Evolutionary conservation across 2,888 invertebrate genomes (phyloP).

Genomic region (Epistrophella euchroma): DNA sequence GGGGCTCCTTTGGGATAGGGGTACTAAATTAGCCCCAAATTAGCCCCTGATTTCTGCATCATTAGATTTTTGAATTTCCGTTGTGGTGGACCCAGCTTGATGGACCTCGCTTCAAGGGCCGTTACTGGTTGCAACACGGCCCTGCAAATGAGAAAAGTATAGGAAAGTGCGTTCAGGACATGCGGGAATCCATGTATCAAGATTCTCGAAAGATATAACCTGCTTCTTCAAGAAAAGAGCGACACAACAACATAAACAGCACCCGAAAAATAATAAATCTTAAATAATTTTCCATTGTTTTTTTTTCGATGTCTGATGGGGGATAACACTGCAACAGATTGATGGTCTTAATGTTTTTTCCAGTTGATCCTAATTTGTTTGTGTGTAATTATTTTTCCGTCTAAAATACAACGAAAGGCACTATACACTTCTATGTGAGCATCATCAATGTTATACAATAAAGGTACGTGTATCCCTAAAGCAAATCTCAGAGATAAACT

Average conservation of each 20-base stretch:
- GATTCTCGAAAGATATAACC: neutral
- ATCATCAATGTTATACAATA: neutral
- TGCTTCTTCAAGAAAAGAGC: neutral
- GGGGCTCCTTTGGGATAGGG: too few species aligned
- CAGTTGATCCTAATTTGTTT: conserved; percentile 61
- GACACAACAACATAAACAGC: conserved; percentile 3
- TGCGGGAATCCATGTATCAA: conserved; percentile 17
- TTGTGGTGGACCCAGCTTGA: too few species aligned
- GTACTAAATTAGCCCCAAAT: too few species aligned
- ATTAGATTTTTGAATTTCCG: too few species aligned
- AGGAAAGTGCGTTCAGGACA: conserved; percentile 35
- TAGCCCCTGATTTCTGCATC: too few species aligned
- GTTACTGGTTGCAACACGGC: neutral
- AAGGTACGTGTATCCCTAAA: neutral
- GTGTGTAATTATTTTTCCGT: conserved; percentile 31
- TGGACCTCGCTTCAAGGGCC: too few species aligned
- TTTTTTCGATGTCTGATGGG: conserved; percentile 23
- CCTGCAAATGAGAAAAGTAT: neutral
- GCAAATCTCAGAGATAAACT: conserved; percentile 24
- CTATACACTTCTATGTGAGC: too few species aligned
- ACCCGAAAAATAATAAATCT: conserved; percentile 48
- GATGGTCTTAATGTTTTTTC: conserved; percentile 33
- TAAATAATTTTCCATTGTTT: conserved; percentile 59
- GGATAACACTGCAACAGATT: conserved; percentile 58
- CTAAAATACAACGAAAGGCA: neutral